Evolutionary conservation across 2,113 vertebrate genomes (phyloP), one percentile per base, ranked within the genome.

Genomic region (Eleginops maclovinus): DNA sequence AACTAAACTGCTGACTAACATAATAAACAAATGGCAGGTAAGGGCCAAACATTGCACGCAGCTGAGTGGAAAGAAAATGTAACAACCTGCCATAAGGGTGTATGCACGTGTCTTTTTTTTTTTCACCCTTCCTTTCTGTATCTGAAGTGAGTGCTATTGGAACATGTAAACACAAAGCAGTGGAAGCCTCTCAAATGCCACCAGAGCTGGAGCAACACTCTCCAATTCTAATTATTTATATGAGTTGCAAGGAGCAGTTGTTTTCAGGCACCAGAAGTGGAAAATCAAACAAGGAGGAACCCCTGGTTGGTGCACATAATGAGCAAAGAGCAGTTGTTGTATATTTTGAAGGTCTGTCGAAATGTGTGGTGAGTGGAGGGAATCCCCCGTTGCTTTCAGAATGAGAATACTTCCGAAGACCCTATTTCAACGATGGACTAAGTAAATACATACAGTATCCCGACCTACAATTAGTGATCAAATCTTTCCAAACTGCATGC

Each of bases 21-120:
- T 87, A 72, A 91, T 84, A 84, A 89, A 90, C 70, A 82, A 61
- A 81, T 83, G 6, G 62, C 68, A 89, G 68, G 58, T 64, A 74
- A 67, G 53, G 59, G 79, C 75, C 68, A 86, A 83, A 84, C 77
- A 83, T 59, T 88, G 81, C 69, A 86, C 47, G 59, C 79, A 86
- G 62, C 66, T 81, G 78, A 60, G 69, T 79, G 89, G 85, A 93
- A 93, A 90, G 15, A 88, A 78, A 67, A 78, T 85, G 86, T 82
- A 90, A 85, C 77, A 86, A 65, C 56, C 41, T 49, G 54, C 50
- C 79, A 13, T 19, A 41, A 66, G 22, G 76, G 77, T 61, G 31
- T 56, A 40, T 50, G 51, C 50, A 11, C 12, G 13, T 71, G 26
- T 54, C 9, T 40, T 64, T 56, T 49, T 13, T 41, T 56, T 8